A percentile compares a stretch with the other conserved stretches of the same genome.
Conservation (phyloP, 1,140 invertebrate species). For the Daktulosphaira vitifoliae region DNA sequence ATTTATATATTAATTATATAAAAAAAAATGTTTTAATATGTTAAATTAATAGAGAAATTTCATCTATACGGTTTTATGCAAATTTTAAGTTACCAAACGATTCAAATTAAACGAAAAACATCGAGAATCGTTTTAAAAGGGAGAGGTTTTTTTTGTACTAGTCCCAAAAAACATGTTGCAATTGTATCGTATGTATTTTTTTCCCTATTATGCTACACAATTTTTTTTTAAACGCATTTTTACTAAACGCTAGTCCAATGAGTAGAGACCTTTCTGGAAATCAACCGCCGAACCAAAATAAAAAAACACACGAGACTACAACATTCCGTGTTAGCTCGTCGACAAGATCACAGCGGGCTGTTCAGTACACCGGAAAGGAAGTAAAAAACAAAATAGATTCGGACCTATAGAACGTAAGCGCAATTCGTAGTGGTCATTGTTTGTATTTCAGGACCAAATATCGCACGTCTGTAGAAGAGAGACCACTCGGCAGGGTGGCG, state of each 20-base stretch:
- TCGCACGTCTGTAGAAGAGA: slow-evolving; percentile 1
- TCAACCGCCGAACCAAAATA: too few species aligned
- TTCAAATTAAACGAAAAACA: too few species aligned
- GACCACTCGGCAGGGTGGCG: slow-evolving; percentile 20
- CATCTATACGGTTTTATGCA: too few species aligned
- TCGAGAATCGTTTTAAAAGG: too few species aligned
- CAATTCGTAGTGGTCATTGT: background rate
- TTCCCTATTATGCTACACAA: background rate
- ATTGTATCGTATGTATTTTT: slow-evolving; percentile 2
- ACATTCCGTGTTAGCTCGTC: slow-evolving; percentile 14
- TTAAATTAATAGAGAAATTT: too few species aligned
- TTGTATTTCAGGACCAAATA: slow-evolving; percentile 7
- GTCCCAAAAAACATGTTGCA: slow-evolving; percentile 4
- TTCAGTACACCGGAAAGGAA: slow-evolving; percentile 12
- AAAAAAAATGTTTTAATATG: too few species aligned
- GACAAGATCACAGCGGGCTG: slow-evolving; percentile 23
- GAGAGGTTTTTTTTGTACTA: too few species aligned
- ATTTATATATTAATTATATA: too few species aligned
- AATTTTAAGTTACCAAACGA: too few species aligned
- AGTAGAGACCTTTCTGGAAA: too few species aligned
- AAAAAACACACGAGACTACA: too few species aligned
- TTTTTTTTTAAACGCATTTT: slow-evolving; percentile 2
- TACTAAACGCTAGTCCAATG: too few species aligned
- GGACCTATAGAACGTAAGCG: background rate
- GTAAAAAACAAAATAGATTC: background rate